phyloP scores from a whole-genome alignment of 2,888 invertebrate species.

The Pammene fasciana region DNA sequence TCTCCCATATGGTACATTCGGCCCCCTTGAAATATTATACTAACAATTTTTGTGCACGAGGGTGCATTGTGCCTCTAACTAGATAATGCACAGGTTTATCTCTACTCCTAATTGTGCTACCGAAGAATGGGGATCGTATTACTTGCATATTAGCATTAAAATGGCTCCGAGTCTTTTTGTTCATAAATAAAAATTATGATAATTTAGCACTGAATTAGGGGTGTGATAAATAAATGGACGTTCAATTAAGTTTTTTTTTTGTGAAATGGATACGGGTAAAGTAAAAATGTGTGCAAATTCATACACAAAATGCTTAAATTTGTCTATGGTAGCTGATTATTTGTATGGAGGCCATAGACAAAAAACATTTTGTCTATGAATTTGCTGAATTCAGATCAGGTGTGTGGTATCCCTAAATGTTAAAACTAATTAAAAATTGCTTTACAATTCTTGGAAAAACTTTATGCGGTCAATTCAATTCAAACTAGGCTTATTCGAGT shows the following conservation, averaged over 20 bases:
- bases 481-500: too few species aligned
- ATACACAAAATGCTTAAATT: too few species aligned
- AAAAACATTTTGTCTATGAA: too few species aligned
- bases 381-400: too few species aligned
- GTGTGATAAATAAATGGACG: slow-evolving; percentile 26
- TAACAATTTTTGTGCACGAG: slow-evolving; percentile 74
- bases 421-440: neutral
- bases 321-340: too few species aligned
- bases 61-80: slow-evolving; percentile 73
- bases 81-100: slow-evolving; percentile 83
- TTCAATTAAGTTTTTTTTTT: slow-evolving; percentile 14
- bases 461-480: too few species aligned
- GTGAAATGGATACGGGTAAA: slow-evolving; percentile 17
- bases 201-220: slow-evolving; percentile 51
- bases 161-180: slow-evolving; percentile 63
- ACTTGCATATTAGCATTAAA: slow-evolving; percentile 76
- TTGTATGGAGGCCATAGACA: too few species aligned
- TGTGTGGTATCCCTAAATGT: too few species aligned
- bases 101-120: slow-evolving; percentile 73
- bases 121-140: slow-evolving; percentile 78
- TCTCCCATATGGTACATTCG: slow-evolving; percentile 77
- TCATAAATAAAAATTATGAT: slow-evolving; percentile 74
- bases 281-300: neutral
- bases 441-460: too few species aligned
- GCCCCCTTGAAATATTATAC: slow-evolving; percentile 81